Base-by-base conservation (phyloP, 2,888 invertebrate genomes). In the Coelopa pilipes region DNA sequence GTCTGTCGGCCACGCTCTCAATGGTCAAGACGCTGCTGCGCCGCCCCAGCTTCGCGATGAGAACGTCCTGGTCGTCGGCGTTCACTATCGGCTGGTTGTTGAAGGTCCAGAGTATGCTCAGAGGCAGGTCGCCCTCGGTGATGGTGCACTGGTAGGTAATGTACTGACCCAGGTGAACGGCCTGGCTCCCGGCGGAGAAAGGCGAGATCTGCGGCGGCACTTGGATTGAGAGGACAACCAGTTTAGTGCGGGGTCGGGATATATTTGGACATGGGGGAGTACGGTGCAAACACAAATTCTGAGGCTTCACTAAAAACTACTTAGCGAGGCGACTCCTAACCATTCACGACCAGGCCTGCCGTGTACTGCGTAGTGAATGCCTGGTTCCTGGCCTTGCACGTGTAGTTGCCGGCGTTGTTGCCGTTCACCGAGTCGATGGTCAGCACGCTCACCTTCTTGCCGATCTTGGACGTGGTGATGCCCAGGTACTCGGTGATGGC, bases 1-100 rank as follows among this genome's bases (percentile, higher is more conserved):
- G 92, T 76, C 89, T 89, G 63, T 90, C 92, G 74, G 90, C 90
- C 76, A 93, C 91, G 66, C 92, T 90, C 81, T 93, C 93, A 81
- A 94, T 93, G 69, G 91, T 92, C 75, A 94, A 88, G 72, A 92
- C 90, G 82, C 92, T 92, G 79, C 92, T 92, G 74, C 92, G 91
- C 82, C 90, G 91, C 79, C 91, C 92, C 81, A 92, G 85, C 83
- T 90, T 90, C 82, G 91, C 84, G 50, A 90, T 88, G 11, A 90
- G 84, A 77, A 90, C 88, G 80, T 90, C 90, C 78, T 83, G 82
- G 77, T 85, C 85, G 24, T 85, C 84, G 73, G 82, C 82, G 74
- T 84, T 82, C 70, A 85, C 80, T 62, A 87, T 80, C 45, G 87
- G 86, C 81, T 85, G 83, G 76, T 85, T 84, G 78, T 87, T 92